Evolutionary conservation across 2,113 vertebrate species (phyloP).

Genomic region (Brachyhypopomus occidentalis): DNA sequence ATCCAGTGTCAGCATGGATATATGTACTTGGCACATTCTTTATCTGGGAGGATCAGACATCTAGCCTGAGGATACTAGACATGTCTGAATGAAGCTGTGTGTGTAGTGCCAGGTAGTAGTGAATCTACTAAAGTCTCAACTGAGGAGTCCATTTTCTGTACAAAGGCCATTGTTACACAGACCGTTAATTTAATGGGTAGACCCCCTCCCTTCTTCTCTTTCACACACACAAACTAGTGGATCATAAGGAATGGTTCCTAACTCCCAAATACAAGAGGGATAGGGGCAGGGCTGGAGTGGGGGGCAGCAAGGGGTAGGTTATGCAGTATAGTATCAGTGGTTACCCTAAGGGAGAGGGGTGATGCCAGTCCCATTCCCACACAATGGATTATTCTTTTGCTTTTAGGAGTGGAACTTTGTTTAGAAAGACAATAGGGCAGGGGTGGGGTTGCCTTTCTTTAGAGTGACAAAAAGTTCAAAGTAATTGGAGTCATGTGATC

Average conservation of each 20-base stretch:
- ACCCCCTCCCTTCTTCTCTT: neutral
- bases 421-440: neutral
- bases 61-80: neutral
- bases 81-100: neutral
- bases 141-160: neutral
- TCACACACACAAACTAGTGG: neutral
- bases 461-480: neutral
- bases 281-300: neutral
- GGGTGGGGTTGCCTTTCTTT: neutral
- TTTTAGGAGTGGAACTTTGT: neutral
- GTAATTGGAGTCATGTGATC: neutral
- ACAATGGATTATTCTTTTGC: constrained; percentile 6
- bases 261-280: neutral
- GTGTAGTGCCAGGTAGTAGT: neutral
- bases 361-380: neutral
- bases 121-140: neutral
- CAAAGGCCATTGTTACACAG: constrained; percentile 19
- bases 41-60: neutral
- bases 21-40: neutral
- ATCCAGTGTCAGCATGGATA: neutral
- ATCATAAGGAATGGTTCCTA: neutral
- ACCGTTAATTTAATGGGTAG: neutral
- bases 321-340: neutral
- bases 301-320: neutral
- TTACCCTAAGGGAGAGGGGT: neutral